These are phyloP conservation scores for Prietella phreatophila DNA, from an alignment of 2,113 vertebrate genomes.

Conservation along the genomic window DNA sequence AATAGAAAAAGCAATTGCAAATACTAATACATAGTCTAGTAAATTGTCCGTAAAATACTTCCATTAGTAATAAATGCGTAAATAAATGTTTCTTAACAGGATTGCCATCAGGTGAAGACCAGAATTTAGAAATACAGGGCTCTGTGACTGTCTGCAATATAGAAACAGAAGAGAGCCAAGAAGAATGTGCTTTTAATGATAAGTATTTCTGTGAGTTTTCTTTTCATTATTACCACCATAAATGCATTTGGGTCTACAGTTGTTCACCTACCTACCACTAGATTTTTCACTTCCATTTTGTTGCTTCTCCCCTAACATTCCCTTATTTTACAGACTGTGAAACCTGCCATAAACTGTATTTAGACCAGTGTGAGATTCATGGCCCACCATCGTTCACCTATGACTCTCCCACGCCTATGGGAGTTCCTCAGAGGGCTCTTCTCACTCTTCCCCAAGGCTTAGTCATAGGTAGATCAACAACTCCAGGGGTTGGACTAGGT, in stretches of 20 bases:
- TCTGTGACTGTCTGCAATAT: conserved; percentile 18
- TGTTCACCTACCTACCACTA: background rate
- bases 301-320: background rate
- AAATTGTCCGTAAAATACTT: too few relatives aligned
- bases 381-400: conserved; percentile 71
- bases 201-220: conserved; percentile 44
- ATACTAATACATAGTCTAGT: too few relatives aligned
- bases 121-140: conserved; percentile 38
- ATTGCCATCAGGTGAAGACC: conserved; percentile 41
- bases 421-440: conserved; percentile 68
- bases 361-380: conserved; percentile 66
- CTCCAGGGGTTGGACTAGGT: conserved; percentile 76
- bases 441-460: conserved; percentile 78
- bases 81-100: conserved; percentile 10
- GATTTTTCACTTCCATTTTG: background rate
- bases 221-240: background rate
- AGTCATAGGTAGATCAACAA: conserved; percentile 72
- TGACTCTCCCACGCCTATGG: conserved; percentile 66
- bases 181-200: conserved; percentile 32
- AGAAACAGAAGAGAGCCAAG: conserved; percentile 9
- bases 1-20: too few relatives aligned
- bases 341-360: conserved; percentile 73
- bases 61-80: background rate
- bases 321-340: conserved; percentile 71
- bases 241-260: background rate